Base-by-base conservation (phyloP, 1,140 invertebrate species). In the Panagrolaimus sp. region DNA sequence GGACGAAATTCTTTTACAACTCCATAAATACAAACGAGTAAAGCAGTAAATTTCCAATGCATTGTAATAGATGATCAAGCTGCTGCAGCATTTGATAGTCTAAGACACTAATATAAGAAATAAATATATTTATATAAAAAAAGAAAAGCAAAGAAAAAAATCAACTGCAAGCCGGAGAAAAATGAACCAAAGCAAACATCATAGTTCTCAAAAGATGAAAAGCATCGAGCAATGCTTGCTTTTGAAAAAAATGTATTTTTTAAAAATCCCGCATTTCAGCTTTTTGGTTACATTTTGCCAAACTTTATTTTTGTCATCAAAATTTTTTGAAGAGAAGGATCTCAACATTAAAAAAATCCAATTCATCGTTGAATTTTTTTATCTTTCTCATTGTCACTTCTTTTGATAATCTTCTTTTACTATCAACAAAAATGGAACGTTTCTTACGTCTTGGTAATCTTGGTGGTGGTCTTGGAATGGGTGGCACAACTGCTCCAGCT, bases 1-100 rank as follows among this genome's bases (percentile, higher is more conserved):
- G 91, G 91, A 9, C 91, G 86, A 52, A 92, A 88, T 81, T 92
- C 91, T 70, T 91, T 90, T 28, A 93, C 85, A 72, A 91, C 88
- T 9, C 91, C 91, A 84, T 91, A 91, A 45, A 88, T 76, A 75
- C 90, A 90, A 0, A 91, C 83, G 43, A 91, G 80, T 9, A 88
- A 78, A 0, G 89, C 89, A 63, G 89, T 88, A 71, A 74, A 65
- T 70, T 73, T 74, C 72, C 72, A 58, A 58, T 58, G 52, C 52
- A 58, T 58, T 38, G 2, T 7, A 38, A 38, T n/a, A n/a, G n/a
- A n/a, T n/a, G 48, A 52, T 52, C 48, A 47, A 14, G 48, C 10
- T 58, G 17, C 48, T 12, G 21, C 21, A 58, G 28, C 52, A 28
- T 21, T 58, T 28, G 52, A 58, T 28, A 26, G 14, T 2, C 21